Evolutionary conservation across 2,888 invertebrate species (phyloP).

Genomic region (Drosophila nr. medialis): DNA sequence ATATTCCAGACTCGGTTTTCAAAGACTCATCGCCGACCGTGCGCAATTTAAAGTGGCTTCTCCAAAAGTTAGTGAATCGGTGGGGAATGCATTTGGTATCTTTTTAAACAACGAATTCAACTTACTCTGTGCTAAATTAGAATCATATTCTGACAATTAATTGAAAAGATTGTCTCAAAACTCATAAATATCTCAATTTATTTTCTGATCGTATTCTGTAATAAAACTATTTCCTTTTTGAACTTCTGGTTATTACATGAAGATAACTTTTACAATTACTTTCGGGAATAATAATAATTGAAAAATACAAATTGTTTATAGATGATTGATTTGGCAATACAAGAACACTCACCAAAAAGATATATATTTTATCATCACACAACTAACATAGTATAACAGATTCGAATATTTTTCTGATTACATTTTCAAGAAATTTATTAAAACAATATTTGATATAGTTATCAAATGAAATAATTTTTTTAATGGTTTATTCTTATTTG

Average conservation of each 20-base stretch:
- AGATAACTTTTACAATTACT: not conserved
- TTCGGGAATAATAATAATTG: not conserved
- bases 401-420: not conserved
- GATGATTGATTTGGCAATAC: not conserved
- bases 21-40: conserved; percentile 55
- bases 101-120: conserved; percentile 14
- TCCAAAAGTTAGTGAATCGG: not conserved
- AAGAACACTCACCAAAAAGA: not conserved
- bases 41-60: conserved; percentile 65
- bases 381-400: not conserved
- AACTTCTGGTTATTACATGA: too few relatives aligned
- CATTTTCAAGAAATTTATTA: too few relatives aligned
- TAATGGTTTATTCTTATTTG: not conserved
- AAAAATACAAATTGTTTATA: not conserved
- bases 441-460: too few relatives aligned
- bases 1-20: conserved; percentile 36
- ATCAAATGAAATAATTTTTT: too few relatives aligned
- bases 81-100: too few relatives aligned
- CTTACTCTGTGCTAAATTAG: not conserved
- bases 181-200: not conserved
- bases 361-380: not conserved
- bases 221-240: too few relatives aligned
- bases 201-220: too few relatives aligned
- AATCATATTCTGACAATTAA: not conserved
- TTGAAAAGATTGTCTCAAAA: not conserved